Evolutionary conservation across 2,113 vertebrate species (phyloP), one percentile per base, ranked within the genome.

Genomic region (Datnioides undecimradiatus): DNA sequence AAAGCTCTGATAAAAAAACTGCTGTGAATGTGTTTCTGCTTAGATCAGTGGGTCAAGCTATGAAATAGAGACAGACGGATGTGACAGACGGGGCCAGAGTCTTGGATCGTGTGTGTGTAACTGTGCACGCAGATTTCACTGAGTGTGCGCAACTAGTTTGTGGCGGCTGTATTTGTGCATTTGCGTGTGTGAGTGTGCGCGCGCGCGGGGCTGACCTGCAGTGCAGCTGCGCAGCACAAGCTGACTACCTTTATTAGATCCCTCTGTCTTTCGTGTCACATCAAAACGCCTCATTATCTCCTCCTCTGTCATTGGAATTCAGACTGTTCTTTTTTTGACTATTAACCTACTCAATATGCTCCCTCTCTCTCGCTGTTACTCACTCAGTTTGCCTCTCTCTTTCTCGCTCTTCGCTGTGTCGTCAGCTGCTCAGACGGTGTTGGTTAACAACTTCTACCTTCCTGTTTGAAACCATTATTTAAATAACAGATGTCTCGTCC

Each of bases 271-370:
- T 76, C 60, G 83, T 88, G 91, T 92, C 93, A 93, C 93, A 93
- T 95, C 92, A 94, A 94, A 95, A 90, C 79, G 82, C 83, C 91
- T 95, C 92, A 95, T 93, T 93, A 94, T 90, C 90, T 92, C 88
- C 86, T 87, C 84, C 80, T 85, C 84, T 90, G 90, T 92, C 92
- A 87, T 83, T 91, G 88, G 76, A 83, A 92, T 89, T 91, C 90
- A 90, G 54, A 82, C 80, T 75, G 71, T 87, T 87, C 68, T 88
- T 83, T 80, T 75, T 84, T 73, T 79, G n/a, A 68, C 76, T 70
- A 90, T 92, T 90, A 90, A 84, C 86, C 86, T 84, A 57, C 80
- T 88, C 78, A 79, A 83, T 81, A 74, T 52, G 80, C 68, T 83
- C 73, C 67, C 73, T 63, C 71, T 81, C 41, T 6, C 41, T 45